Conservation (phyloP, 2,888 invertebrate genomes). For the Tiliacea citrago region DNA sequence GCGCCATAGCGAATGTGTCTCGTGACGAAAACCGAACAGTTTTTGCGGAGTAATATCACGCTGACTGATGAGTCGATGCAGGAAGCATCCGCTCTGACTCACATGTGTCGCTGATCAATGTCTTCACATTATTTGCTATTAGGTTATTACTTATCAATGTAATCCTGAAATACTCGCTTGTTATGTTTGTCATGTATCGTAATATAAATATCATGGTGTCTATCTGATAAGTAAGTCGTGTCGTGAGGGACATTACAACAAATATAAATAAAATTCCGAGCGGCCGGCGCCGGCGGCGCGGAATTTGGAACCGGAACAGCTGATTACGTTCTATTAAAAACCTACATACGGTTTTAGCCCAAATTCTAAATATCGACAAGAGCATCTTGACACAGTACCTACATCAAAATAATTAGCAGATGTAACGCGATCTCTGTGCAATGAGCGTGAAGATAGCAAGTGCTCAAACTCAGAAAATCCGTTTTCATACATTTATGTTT, state of each 20-base stretch:
- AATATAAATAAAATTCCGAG: not conserved
- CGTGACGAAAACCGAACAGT: constrained; percentile 17
- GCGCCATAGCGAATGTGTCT: constrained; percentile 40
- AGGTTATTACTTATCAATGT: constrained; percentile 32
- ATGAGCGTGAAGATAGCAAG: constrained; percentile 30
- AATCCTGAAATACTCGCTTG: constrained; percentile 28
- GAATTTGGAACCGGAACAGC: constrained; percentile 18
- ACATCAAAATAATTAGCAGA: constrained; percentile 30
- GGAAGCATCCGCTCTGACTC: constrained; percentile 41
- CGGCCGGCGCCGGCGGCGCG: not conserved
- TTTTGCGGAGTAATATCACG: constrained; percentile 27
- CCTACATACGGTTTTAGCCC: not conserved
- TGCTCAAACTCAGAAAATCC: not conserved
- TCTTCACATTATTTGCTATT: constrained; percentile 19
- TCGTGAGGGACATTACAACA: constrained; percentile 2
- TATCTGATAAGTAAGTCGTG: constrained; percentile 44
- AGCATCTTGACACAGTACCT: constrained; percentile 5
- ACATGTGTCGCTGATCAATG: constrained; percentile 17
- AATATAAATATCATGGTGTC: constrained; percentile 16
- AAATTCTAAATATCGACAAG: constrained; percentile 3
- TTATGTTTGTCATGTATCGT: constrained; percentile 38
- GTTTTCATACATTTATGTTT: not conserved
- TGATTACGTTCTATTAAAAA: not conserved
- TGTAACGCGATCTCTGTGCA: constrained; percentile 31
- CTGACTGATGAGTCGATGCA: constrained; percentile 17